Evolutionary conservation across 2,888 invertebrate genomes (phyloP).

Genomic region (Oscheius myriophilus): DNA sequence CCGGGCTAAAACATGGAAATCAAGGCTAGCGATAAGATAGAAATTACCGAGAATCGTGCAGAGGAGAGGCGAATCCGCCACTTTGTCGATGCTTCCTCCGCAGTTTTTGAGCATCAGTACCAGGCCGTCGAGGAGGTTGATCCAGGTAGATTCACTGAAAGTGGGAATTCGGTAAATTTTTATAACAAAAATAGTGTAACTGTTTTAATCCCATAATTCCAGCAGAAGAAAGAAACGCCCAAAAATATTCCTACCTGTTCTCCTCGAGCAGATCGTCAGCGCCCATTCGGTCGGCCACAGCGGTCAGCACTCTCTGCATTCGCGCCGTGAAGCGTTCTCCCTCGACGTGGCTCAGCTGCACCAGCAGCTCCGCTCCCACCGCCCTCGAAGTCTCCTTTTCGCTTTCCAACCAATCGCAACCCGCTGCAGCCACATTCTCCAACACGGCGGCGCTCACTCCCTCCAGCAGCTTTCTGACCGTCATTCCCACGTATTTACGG

Average conservation of each 20-base stretch:
- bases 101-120: conserved; percentile 18
- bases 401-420: conserved; percentile 61
- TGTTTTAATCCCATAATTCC: background rate
- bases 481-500: conserved; percentile 79
- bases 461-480: conserved; percentile 80
- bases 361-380: conserved; percentile 38
- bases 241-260: conserved; percentile 35
- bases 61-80: background rate
- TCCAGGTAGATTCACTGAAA: conserved; percentile 22
- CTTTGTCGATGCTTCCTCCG: background rate
- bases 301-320: conserved; percentile 23
- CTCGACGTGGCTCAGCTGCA: conserved; percentile 48
- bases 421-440: conserved; percentile 54
- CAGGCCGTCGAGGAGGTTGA: conserved; percentile 3
- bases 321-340: conserved; percentile 31
- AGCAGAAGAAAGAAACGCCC: no score
- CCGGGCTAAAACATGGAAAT: conserved; percentile 14
- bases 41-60: conserved; percentile 8
- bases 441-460: conserved; percentile 58
- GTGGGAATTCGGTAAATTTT: background rate
- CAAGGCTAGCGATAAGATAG: background rate
- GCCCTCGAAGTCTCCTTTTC: conserved; percentile 49
- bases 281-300: conserved; percentile 23
- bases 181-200: no score
- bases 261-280: conserved; percentile 40